Base-by-base conservation (phyloP, 2,888 invertebrate species). In the Pterobdella sp. region DNA sequence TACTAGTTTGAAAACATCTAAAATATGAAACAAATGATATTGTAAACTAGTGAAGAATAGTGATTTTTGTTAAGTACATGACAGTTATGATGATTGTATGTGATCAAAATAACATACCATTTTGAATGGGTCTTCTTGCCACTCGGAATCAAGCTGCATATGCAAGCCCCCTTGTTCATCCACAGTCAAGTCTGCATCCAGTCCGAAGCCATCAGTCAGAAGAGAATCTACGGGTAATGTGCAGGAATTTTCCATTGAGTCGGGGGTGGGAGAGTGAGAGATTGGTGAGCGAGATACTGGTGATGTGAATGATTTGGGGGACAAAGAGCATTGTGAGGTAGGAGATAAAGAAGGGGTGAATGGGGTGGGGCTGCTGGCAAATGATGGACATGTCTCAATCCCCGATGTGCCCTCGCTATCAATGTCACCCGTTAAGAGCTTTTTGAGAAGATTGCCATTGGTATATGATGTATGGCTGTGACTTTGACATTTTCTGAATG, bases 371-470 rank as follows among this genome's bases (percentile, higher is more conserved):
- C 14, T 14, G 4, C n/a, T 18, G 73, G 73, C 42, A 66, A 63
- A 52, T 74, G 72, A 32, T 74, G 74, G 36, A 75, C 69, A 18
- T 60, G 66, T 70, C 74, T 72, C 67, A 74, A 73, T 22, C 63
- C 65, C 35, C 64, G 60, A 37, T 72, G 75, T 56, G 37, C 73
- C 75, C 14, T 75, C 75, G 49, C 63, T 65, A 63, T 77, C 74
- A 29, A 77, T 76, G 52, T 75, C 75, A 0, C 76, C 77, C 1
- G 77, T 77, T 22, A 77, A 73, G 42, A 77, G 75, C 42, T 76
- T 75, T 69, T 77, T 75, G n/a, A 77, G 73, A 22, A 76, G 34
- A 34, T 65, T 52, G 65, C 72, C 36, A 1, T 42, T 34, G 66
- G n/a, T n/a, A 29, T 26, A 22, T 22, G 2, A 1, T 10, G 22